A percentile compares a stretch with the other conserved stretches of the same genome.
These are phyloP conservation scores for Gallinago jamesoni DNA, from an alignment of 2,113 vertebrate genomes.

Conservation along the genomic window DNA sequence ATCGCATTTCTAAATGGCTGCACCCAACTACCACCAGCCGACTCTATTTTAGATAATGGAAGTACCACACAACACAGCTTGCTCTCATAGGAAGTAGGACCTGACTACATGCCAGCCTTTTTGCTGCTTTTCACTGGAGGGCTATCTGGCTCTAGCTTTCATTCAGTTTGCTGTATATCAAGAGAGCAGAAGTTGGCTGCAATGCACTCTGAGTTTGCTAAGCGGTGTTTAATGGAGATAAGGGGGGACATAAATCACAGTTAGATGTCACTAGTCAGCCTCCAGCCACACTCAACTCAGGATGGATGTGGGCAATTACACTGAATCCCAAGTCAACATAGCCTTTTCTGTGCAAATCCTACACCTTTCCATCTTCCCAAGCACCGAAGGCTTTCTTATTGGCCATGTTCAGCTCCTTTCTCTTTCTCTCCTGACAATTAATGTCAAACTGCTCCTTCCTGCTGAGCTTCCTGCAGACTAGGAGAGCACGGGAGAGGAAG, in stretches of 20 bases:
- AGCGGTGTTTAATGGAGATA: background rate
- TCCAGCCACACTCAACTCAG: background rate
- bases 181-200: background rate
- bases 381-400: background rate
- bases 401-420: background rate
- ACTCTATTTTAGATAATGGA: background rate
- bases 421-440: background rate
- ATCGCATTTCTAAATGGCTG: background rate
- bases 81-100: background rate
- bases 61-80: background rate
- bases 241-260: background rate
- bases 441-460: background rate
- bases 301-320: background rate
- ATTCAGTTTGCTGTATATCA: background rate
- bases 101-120: background rate
- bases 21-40: background rate
- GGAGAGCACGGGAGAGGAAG: background rate
- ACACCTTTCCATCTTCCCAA: background rate
- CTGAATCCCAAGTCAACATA: background rate
- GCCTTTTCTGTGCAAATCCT: background rate
- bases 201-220: background rate
- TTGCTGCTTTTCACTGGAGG: background rate
- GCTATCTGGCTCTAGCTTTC: background rate
- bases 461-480: background rate
- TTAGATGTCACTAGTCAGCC: accelerated